Evolutionary conservation across 2,797 vertebrate species (phyloP), one percentile per base, ranked within the genome.

Genomic region (Platalea minor): DNA sequence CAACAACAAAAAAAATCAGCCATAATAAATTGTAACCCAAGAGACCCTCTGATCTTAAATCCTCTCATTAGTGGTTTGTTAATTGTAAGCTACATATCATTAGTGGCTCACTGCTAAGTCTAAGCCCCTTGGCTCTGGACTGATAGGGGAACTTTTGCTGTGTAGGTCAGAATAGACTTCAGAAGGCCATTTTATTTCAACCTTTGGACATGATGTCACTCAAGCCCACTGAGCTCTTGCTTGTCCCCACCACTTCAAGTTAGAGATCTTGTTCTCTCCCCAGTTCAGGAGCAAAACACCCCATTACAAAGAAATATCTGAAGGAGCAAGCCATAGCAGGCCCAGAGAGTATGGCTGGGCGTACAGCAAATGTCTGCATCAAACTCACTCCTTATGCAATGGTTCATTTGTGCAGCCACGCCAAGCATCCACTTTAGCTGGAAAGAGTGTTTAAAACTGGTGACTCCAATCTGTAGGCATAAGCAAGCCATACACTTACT

Each of bases 271-370:
- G 23, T 57, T 57, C 6, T 12, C 6, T 68, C 1, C 29, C 9
- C 50, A 37, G 11, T 5, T 54, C 3, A 2, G 45, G 26, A 72
- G 39, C 24, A 79, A 72, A 89, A 68, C 13, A 31, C 8, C 7
- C 20, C 17, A 17, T 17, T 81, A 59, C 9, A 65, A 69, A 69
- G 35, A 88, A 81, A 60, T 19, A 12, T 57, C 31, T 16, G 4
- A 43, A 35, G 10, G 24, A 90, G 14, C 24, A 75, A 51, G 29
- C 9, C 1, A 2, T 31, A 51, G 17, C 0, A 0, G 10, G 16
- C 12, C 6, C 19, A n/a, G 45, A 54, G 29, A 11, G 16, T 19
- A 6, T 25, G 29, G 9, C 7, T 53, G 33, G 29, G 10, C 20
- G 3, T 33, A 51, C 8, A 69, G 33, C 19, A 85, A 65, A 59